phyloP scores from a whole-genome alignment of 23 tunicate species.

The Phallusia fumigata region DNA sequence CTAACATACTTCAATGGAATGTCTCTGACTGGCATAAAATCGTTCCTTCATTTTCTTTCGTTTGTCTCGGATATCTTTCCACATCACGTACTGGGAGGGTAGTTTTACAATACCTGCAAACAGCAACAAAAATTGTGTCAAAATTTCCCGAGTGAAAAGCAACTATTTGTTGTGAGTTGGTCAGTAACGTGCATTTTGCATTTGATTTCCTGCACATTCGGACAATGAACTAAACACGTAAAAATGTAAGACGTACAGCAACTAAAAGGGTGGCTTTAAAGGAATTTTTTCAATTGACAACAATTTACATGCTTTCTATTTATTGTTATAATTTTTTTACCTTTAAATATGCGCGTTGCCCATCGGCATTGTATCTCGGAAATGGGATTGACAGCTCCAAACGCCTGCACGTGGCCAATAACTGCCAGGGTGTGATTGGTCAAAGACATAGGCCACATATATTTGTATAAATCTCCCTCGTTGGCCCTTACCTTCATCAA shows the following conservation, averaged over 20 bases:
- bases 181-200: too few relatives aligned
- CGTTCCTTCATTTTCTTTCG: conserved; percentile 23
- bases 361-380: conserved; percentile 70
- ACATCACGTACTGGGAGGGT: conserved; percentile 29
- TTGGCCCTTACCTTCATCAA: background rate
- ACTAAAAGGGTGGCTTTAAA: too few relatives aligned
- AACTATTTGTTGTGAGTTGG: too few relatives aligned
- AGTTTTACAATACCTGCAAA: conserved; percentile 32
- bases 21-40: conserved; percentile 34
- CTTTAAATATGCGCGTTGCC: conserved; percentile 55
- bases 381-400: conserved; percentile 58
- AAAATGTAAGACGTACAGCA: too few relatives aligned
- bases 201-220: too few relatives aligned
- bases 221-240: too few relatives aligned
- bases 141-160: too few relatives aligned
- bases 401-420: conserved; percentile 45
- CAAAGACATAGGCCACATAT: conserved; percentile 39
- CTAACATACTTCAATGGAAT: conserved; percentile 41
- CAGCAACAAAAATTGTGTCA: too few relatives aligned
- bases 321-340: too few relatives aligned
- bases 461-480: conserved; percentile 35
- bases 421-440: conserved; percentile 31
- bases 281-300: too few relatives aligned
- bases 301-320: too few relatives aligned
- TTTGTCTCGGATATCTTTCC: conserved; percentile 35